Base-by-base conservation (phyloP, 1,140 invertebrate genomes). In the Aricia agestis region DNA sequence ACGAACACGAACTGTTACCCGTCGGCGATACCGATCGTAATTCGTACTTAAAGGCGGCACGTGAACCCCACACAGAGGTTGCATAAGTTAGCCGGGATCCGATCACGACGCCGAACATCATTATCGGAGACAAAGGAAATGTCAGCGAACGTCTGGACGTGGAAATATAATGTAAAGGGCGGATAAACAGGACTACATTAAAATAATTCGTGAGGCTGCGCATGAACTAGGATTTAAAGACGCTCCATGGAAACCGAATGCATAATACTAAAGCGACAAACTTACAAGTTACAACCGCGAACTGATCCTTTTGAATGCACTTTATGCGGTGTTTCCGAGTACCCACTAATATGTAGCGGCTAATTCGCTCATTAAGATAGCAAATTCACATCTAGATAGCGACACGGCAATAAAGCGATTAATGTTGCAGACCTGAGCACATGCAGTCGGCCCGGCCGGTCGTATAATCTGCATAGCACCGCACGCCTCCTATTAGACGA, bases 1-100 rank as follows among this genome's bases (percentile, higher is more conserved):
- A 83, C 76, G 77, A 82, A 82, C 75, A 70, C 74, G 74, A 76
- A 76, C 79, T 78, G 81, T 80, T 78, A 82, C 76, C 79, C 76
- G 75, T 83, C 79, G 81, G 73, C 79, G 82, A 88, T 82, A 83
- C 76, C 73, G 74, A 82, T 84, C 83, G 73, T 75, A 77, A 76
- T 75, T 75, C 75, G 72, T 75, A 75, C 73, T 68, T 76, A 69
- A 67, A 70, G 66, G 69, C 71, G 72, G 73, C 70, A 71, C 74
- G 68, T 76, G 75, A 74, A 70, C 73, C 75, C 77, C 77, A 75
- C 76, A 85, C 78, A 81, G 81, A 78, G 74, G 68, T 83, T 85
- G 81, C 84, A 83, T 81, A 84, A 84, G 75, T 76, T 72, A 73
- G 78, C 76, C 76, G 79, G 80, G 75, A 78, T 78, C 69, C 70